These are phyloP conservation scores for Schmidtea mediterranea DNA, from an alignment of 1,140 invertebrate genomes.

Conservation along the genomic window DNA sequence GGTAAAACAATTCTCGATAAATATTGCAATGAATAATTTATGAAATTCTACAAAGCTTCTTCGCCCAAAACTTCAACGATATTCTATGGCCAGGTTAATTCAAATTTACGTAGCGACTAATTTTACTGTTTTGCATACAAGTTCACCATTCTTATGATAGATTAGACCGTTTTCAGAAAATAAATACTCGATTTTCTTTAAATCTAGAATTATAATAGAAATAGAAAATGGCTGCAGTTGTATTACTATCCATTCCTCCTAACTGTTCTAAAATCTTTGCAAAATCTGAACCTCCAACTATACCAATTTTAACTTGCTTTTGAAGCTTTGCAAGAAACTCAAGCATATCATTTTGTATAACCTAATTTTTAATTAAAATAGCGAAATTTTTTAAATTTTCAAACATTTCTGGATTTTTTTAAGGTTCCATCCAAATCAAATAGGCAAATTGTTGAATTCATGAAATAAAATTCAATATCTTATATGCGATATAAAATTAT, in stretches of 20 bases:
- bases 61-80: conserved; percentile 62
- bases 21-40: conserved; percentile 65
- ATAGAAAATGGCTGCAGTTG: too few relatives aligned
- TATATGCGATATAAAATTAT: too few relatives aligned
- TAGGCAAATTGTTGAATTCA: conserved; percentile 28
- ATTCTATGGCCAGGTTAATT: too few relatives aligned
- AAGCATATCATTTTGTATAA: conserved; percentile 44
- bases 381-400: neutral
- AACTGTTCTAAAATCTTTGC: conserved; percentile 74
- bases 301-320: conserved; percentile 41
- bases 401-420: conserved; percentile 49
- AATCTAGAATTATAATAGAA: conserved; percentile 4
- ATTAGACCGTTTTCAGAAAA: neutral
- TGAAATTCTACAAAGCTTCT: conserved; percentile 57
- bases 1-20: conserved; percentile 60
- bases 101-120: too few relatives aligned
- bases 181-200: neutral
- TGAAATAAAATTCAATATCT: too few relatives aligned
- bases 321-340: conserved; percentile 40
- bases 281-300: conserved; percentile 85
- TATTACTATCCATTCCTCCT: conserved; percentile 31
- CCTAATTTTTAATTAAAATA: conserved; percentile 26
- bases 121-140: neutral
- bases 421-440: conserved; percentile 94
- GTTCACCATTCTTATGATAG: neutral